Evolutionary conservation across 2,797 vertebrate genomes (phyloP), one percentile per base, ranked within the genome.

Genomic region (Xiphorhynchus erythropygius): DNA sequence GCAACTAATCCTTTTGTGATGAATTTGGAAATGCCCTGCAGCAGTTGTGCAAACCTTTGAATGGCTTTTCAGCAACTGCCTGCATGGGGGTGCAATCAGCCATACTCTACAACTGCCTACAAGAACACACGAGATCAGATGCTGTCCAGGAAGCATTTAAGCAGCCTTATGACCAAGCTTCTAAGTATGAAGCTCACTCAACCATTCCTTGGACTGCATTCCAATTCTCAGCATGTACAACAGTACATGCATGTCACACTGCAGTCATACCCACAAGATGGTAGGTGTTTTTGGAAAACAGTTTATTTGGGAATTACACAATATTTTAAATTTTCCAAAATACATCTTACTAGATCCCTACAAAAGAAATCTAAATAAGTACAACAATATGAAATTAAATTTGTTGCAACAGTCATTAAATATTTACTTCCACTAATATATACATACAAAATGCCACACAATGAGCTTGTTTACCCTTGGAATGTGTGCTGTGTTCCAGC

Each of bases 281-380:
- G 39, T 78, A 82, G 77, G 84, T 95, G 90, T 91, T 97, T 98
- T 97, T 97, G 97, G 97, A 98, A 98, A 98, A 97, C 39, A 64
- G 92, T 98, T 98, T 98, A 98, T 98, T 98, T 94, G 92, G 95
- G 96, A 97, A 97, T 98, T 97, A 97, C 96, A 96, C 95, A 88
- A 96, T 96, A 90, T 98, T 97, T 98, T 98, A 96, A 98, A 98
- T 97, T 98, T 98, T 98, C 98, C 98, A 99, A 99, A 99, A 99
- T 99, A 99, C 97, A 98, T 98, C 97, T 98, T 98, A 97, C 97
- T 98, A 96, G 95, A 97, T 97, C 98, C 97, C 98, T 99, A 99
- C 97, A 99, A 99, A 99, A 99, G 95, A 98, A 99, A 98, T 95
- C 96, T 93, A 96, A 97, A 94, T 98, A 97, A 97, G 93, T 98